Percentiles rank a stretch among this genome's conserved stretches.
These are phyloP conservation scores for Amblyopsis hoosieri DNA, from an alignment of 2,797 vertebrate species.

Conservation along the genomic window DNA sequence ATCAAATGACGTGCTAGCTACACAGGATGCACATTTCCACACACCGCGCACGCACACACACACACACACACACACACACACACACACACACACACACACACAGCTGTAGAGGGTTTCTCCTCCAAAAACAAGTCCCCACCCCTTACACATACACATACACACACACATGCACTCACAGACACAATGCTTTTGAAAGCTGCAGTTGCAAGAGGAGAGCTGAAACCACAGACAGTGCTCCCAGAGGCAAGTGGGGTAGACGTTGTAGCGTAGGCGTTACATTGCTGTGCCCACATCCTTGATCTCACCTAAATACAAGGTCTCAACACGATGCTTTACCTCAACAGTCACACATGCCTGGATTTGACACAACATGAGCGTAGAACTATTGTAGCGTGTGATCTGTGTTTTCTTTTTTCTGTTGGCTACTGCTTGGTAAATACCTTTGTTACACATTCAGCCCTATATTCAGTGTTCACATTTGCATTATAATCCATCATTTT, in stretches of 20 bases:
- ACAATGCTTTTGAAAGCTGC: conserved; percentile 41
- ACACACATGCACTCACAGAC: conserved; percentile 18
- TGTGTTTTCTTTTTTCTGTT: too few relatives aligned
- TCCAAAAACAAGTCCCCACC: not conserved
- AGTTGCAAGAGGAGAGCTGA: conserved; percentile 58
- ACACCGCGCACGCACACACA: not conserved
- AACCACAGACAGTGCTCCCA: conserved; percentile 57
- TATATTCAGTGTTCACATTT: too few relatives aligned
- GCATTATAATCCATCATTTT: too few relatives aligned
- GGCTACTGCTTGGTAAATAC: too few relatives aligned
- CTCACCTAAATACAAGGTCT: conserved; percentile 53
- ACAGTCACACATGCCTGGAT: conserved; percentile 2
- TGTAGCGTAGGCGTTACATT: conserved; percentile 54
- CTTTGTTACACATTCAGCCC: too few relatives aligned
- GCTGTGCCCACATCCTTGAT: conserved; percentile 67
- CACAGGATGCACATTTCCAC: conserved; percentile 5
- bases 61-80: conserved; percentile 14
- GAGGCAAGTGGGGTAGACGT: conserved; percentile 53
- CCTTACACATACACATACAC: not conserved
- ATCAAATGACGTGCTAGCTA: not conserved
- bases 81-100: conserved; percentile 20
- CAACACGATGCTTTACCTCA: conserved; percentile 36
- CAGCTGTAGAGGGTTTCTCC: not conserved
- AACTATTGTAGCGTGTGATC: too few relatives aligned
- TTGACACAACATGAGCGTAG: not conserved